Conservation (phyloP, 1,140 invertebrate species). For the Pachyrhynchus sulphureomaculatus region DNA sequence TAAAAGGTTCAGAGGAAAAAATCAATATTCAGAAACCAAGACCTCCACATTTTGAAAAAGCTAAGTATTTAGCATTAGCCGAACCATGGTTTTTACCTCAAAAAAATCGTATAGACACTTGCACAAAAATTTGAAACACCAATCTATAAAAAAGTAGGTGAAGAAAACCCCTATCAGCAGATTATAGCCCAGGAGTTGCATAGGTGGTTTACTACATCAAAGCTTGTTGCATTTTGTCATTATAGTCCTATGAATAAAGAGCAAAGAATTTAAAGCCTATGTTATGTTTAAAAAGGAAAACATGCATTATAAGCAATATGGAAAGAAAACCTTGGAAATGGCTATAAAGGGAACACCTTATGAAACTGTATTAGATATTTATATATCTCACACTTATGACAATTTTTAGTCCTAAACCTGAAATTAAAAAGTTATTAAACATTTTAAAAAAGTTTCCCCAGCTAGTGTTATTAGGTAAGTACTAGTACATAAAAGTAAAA, state of each 20-base stretch:
- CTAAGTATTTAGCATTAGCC: slow-evolving; percentile 61
- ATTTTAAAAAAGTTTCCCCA: slow-evolving; percentile 63
- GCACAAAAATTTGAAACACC: slow-evolving; percentile 35
- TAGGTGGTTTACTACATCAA: slow-evolving; percentile 68
- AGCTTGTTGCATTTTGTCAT: slow-evolving; percentile 69
- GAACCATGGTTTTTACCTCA: slow-evolving; percentile 59
- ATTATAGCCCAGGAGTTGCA: slow-evolving; percentile 69
- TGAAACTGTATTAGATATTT: slow-evolving; percentile 60
- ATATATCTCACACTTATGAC: slow-evolving; percentile 59
- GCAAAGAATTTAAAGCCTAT: slow-evolving; percentile 60
- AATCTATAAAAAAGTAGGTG: slow-evolving; percentile 31
- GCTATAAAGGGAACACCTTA: slow-evolving; percentile 64
- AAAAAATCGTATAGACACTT: slow-evolving; percentile 48
- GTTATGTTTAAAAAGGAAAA: slow-evolving; percentile 61
- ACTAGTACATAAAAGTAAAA: background rate
- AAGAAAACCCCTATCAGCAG: slow-evolving; percentile 65
- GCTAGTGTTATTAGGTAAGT: slow-evolving; percentile 63
- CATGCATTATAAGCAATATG: slow-evolving; percentile 67
- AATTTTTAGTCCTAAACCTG: slow-evolving; percentile 64
- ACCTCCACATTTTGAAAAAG: slow-evolving; percentile 64
- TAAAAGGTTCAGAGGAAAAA: slow-evolving; percentile 66
- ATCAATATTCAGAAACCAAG: slow-evolving; percentile 74
- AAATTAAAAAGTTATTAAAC: slow-evolving; percentile 58
- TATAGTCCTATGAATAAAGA: slow-evolving; percentile 64
- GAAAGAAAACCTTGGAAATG: slow-evolving; percentile 58